These are phyloP conservation scores for Trematocara nigrifrons DNA, from an alignment of 2,113 vertebrate species.

Conservation along the genomic window DNA sequence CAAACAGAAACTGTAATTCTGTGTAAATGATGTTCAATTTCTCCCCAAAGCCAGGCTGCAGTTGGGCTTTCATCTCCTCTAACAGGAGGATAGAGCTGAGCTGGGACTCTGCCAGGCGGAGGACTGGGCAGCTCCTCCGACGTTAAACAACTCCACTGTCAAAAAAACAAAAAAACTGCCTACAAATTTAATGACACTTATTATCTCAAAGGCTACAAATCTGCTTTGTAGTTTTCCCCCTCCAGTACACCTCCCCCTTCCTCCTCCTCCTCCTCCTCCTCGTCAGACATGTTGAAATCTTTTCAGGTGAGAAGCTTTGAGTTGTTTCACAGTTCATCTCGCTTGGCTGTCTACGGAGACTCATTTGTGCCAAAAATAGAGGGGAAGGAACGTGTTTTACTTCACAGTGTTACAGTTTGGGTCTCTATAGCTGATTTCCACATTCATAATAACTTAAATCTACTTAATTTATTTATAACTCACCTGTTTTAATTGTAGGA, in stretches of 20 bases:
- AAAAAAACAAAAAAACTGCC: conserved; percentile 8
- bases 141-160: conserved; percentile 13
- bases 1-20: conserved; percentile 45
- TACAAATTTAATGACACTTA: conserved; percentile 32
- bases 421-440: background rate
- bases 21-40: conserved; percentile 37
- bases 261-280: background rate
- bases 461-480: background rate
- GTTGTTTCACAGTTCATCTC: background rate
- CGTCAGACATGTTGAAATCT: background rate
- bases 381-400: background rate
- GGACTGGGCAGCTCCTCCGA: background rate
- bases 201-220: conserved; percentile 20
- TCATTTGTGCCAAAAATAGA: background rate
- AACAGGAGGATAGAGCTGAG: background rate
- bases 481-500: background rate
- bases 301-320: conserved; percentile 6
- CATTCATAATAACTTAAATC: background rate
- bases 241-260: background rate
- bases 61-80: conserved; percentile 30
- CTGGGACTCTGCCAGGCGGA: background rate
- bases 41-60: background rate
- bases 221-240: conserved; percentile 22
- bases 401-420: background rate
- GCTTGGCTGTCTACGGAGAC: background rate